Percentiles rank a stretch among this genome's conserved stretches.
These are phyloP conservation scores for Eudyptes chrysolophus DNA, from an alignment of 2,113 vertebrate species.

Conservation along the genomic window DNA sequence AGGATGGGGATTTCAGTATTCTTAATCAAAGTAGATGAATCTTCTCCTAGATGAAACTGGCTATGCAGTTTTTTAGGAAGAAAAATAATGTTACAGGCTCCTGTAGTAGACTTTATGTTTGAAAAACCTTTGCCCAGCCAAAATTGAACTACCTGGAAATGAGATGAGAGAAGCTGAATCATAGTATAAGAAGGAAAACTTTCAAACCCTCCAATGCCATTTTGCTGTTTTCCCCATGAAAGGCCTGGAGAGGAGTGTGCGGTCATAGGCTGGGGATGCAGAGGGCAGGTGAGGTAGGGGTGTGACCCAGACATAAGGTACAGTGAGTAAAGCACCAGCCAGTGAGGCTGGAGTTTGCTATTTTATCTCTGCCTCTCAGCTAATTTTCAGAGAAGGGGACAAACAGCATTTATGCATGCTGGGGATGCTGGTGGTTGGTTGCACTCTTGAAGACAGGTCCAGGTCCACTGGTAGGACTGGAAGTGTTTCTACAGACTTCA, in stretches of 20 bases:
- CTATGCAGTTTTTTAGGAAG: neutral
- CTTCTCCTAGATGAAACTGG: neutral
- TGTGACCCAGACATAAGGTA: neutral
- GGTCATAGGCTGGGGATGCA: neutral
- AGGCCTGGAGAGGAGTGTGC: neutral
- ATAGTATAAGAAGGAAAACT: neutral
- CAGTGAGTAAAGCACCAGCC: neutral
- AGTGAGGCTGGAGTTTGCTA: neutral
- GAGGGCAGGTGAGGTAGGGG: neutral
- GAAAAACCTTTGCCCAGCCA: neutral
- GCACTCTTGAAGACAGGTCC: neutral
- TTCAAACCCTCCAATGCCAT: neutral
- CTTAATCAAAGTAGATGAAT: neutral
- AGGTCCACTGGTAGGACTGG: neutral
- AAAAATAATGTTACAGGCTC: neutral
- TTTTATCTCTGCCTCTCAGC: neutral
- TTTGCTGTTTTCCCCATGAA: neutral
- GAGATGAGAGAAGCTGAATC: neutral
- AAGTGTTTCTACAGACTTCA: neutral
- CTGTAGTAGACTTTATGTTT: neutral
- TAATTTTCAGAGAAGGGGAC: constrained; percentile 1
- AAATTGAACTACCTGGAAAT: neutral
- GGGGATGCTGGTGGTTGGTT: neutral
- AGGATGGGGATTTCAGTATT: neutral
- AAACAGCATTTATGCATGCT: neutral